Base-by-base conservation (phyloP, 2,113 vertebrate species). In the Oreochromis tanganicae region DNA sequence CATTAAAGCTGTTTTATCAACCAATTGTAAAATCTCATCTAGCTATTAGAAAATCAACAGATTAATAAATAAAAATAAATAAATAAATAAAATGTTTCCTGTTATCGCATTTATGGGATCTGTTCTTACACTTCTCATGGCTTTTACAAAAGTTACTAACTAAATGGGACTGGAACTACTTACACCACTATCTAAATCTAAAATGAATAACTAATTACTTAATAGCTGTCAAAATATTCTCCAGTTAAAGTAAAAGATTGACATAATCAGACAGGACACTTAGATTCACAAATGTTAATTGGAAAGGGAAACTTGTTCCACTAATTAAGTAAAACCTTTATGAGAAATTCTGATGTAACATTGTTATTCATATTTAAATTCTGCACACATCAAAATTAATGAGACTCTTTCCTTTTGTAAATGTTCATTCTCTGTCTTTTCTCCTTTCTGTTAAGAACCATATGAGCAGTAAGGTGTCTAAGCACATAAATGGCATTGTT, bases 341-440 rank as follows among this genome's bases (percentile, higher is more conserved):
- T 36, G 43, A 59, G 24, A 63, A 56, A 88, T 73, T 38, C 41
- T 66, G 46, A 86, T 61, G 36, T n/a, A 85, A 82, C 34, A 36
- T 78, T 88, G 61, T 81, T 59, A 88, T 79, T 88, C 21, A 41
- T 27, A 85, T 78, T 52, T 29, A 75, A 85, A 84, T 32, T 41
- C 54, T 86, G 19, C 38, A 38, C 80, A 73, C 81, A 29, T 91
- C 81, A 52, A 87, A 83, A 73, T 85, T 54, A 90, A 92, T 86
- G 66, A 89, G 66, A 91, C 86, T 48, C 80, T 86, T 88, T 90
- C n/a, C 13, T 81, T 80, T 41, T 85, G 80, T 80, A 71, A 75
- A n/a, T 84, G 71, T 36, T 81, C 73, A 48, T 75, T 16, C 9
- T 29, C 36, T 61, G 17, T 71, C 52, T 84, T 61, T 56, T 59